A percentile compares a stretch with the other conserved stretches of the same genome.
phyloP scores from a whole-genome alignment of 92 coral and sea anemone species.

The Phenganax stokvisi region DNA sequence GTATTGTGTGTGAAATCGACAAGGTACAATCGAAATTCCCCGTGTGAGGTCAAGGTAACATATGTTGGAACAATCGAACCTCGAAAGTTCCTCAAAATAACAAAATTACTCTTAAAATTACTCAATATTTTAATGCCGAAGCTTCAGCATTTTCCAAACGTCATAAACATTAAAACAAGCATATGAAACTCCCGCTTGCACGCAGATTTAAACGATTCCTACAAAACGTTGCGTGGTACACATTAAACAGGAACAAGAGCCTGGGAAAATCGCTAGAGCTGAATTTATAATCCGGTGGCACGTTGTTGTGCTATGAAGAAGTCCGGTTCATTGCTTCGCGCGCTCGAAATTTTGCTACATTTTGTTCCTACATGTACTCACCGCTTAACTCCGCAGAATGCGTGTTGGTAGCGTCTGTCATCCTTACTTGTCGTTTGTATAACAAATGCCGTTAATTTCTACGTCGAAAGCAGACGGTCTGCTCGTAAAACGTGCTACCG shows the following conservation, averaged over 20 bases:
- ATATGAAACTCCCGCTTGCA: background rate
- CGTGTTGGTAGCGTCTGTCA: conserved; percentile 11
- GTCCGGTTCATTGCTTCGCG: background rate
- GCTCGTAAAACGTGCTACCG: background rate
- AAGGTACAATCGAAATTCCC: conserved; percentile 15
- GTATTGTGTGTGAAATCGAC: background rate
- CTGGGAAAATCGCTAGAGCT: background rate
- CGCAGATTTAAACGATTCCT: background rate
- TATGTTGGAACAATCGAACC: conserved; percentile 9
- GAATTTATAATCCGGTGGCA: conserved; percentile 11
- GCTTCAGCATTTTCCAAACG: background rate
- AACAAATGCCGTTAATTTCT: background rate
- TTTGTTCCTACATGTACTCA: background rate
- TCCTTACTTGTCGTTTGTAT: background rate
- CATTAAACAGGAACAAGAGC: background rate
- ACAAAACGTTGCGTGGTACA: background rate
- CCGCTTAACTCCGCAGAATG: conserved; percentile 5
- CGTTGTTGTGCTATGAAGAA: background rate
- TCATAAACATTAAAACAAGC: background rate
- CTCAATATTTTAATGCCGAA: background rate
- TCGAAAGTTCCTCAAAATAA: background rate
- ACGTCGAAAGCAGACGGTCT: background rate
- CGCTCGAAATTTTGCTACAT: background rate
- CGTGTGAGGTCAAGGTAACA: conserved; percentile 29
- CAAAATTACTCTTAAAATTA: background rate